Evolutionary conservation across 2,113 vertebrate genomes (phyloP).

Genomic region (Amblyopsis rosae): DNA sequence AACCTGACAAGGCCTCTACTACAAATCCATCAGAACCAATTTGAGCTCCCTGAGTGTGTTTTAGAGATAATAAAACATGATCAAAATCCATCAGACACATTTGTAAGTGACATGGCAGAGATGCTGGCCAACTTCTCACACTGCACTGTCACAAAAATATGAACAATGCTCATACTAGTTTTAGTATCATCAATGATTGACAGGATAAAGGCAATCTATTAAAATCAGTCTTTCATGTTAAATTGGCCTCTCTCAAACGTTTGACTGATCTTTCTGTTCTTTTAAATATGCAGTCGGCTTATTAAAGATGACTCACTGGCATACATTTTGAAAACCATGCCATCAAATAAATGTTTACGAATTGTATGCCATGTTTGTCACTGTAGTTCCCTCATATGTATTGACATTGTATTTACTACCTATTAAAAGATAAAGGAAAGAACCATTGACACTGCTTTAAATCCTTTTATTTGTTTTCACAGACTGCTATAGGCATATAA

Average conservation of each 20-base stretch:
- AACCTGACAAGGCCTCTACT: no score
- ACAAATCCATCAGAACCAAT: no score
- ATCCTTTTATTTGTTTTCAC: no score
- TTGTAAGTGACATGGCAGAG: background rate
- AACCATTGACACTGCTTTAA: no score
- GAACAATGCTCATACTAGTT: background rate
- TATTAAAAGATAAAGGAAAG: no score
- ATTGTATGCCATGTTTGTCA: background rate
- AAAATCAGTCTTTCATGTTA: background rate
- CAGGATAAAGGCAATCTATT: background rate
- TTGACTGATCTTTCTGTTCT: background rate
- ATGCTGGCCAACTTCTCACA: background rate
- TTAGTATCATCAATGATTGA: background rate
- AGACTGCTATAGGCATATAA: no score
- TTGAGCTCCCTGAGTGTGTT: background rate
- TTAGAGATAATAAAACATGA: background rate
- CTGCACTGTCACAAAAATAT: background rate
- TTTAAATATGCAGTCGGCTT: background rate
- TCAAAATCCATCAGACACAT: background rate
- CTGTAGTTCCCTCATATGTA: no score
- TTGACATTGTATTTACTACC: no score
- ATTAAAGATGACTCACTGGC: background rate
- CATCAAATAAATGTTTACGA: background rate
- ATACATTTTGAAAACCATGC: background rate
- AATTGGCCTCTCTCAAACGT: background rate